These are phyloP conservation scores for Drosophila tanythrix DNA, from an alignment of 2,888 invertebrate species.

Conservation along the genomic window DNA sequence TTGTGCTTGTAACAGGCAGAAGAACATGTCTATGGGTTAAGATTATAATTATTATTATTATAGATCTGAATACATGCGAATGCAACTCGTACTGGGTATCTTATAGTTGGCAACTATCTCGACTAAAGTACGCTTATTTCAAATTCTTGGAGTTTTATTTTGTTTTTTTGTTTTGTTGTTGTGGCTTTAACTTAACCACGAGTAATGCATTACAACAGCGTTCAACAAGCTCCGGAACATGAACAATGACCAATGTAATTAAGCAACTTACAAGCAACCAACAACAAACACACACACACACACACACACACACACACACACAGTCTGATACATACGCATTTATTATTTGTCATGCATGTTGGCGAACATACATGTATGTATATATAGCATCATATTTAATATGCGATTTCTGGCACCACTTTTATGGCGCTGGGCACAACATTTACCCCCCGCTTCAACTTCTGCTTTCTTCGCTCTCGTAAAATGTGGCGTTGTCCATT, in stretches of 20 bases:
- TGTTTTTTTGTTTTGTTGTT: constrained; percentile 14
- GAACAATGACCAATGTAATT: constrained; percentile 69
- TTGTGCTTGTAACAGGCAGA: background rate
- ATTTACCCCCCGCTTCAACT: background rate
- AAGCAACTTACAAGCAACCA: constrained; percentile 74
- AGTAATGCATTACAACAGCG: constrained; percentile 73
- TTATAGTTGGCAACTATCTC: background rate
- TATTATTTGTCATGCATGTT: constrained; percentile 61
- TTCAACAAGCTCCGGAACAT: constrained; percentile 51
- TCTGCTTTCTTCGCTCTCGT: constrained; percentile 30
- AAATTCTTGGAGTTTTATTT: constrained; percentile 3
- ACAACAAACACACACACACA: constrained; percentile 38
- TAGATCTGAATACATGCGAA: background rate
- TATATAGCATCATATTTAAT: constrained; percentile 68
- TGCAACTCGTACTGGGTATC: background rate
- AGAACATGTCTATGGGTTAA: background rate
- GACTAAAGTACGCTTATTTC: background rate
- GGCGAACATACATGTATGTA: constrained; percentile 12
- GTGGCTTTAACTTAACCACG: constrained; percentile 61
- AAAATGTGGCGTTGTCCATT: constrained; percentile 57
- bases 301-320: constrained; percentile 24
- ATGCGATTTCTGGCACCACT: constrained; percentile 74
- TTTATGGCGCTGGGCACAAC: constrained; percentile 41
- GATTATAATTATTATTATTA: background rate
- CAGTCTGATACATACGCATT: constrained; percentile 20